Evolutionary conservation across 2,888 invertebrate genomes (phyloP).

Genomic region (Zhuqinia jingwanae): DNA sequence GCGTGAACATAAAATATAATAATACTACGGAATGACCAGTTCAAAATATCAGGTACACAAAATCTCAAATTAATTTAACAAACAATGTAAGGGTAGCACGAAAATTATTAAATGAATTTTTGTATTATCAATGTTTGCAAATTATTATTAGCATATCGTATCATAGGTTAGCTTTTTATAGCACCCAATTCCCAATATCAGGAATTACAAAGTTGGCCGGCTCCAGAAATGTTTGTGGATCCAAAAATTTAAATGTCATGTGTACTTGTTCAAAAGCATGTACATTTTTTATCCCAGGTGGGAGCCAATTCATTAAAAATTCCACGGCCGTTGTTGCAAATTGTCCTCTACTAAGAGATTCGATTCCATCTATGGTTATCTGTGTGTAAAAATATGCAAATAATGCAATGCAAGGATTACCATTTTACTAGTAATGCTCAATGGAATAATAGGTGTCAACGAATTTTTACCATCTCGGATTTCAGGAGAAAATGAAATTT

Average conservation of each 20-base stretch:
- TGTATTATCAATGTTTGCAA: no score
- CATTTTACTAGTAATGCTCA: no score
- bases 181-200: conserved; percentile 63
- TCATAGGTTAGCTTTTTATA: no score
- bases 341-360: not conserved
- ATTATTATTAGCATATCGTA: no score
- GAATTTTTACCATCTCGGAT: conserved; percentile 36
- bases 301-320: conserved; percentile 53
- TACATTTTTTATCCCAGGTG: conserved; percentile 8
- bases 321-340: conserved; percentile 39
- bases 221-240: conserved; percentile 34
- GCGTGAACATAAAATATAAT: no score
- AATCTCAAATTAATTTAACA: no score
- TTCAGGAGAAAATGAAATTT: conserved; percentile 60
- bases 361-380: conserved; percentile 41
- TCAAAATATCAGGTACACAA: no score
- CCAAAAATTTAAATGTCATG: conserved; percentile 48
- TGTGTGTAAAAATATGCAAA: conserved; percentile 3
- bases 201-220: conserved; percentile 60
- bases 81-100: no score
- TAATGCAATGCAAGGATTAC: not conserved
- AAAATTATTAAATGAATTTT: no score
- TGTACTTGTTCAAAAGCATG: conserved; percentile 9
- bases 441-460: no score
- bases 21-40: no score